Conservation (phyloP, 2,888 invertebrate genomes). For the Ischnus inquisitorius region DNA sequence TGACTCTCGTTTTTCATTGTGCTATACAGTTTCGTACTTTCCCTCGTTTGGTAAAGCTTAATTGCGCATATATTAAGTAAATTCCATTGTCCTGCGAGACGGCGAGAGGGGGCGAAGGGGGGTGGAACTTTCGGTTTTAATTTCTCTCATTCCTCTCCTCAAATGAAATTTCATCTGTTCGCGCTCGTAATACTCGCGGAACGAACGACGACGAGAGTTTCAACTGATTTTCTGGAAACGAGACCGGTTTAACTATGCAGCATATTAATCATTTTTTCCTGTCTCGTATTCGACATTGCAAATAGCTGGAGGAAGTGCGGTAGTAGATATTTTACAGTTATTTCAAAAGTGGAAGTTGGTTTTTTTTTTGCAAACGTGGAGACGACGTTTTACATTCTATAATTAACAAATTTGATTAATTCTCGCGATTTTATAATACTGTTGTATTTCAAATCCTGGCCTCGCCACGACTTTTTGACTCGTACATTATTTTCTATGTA, state of each 20-base stretch:
- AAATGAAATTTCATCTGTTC: constrained; percentile 54
- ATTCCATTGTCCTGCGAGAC: constrained; percentile 47
- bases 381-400: no score
- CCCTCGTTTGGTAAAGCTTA: constrained; percentile 54
- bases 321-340: not conserved
- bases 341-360: not conserved
- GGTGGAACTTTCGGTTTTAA: constrained; percentile 45
- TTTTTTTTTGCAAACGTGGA: no score
- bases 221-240: constrained; percentile 36
- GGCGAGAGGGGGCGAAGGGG: constrained; percentile 3
- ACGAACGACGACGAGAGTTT: constrained; percentile 32
- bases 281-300: constrained; percentile 3
- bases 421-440: not conserved
- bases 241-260: not conserved
- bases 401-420: no score
- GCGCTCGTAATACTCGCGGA: constrained; percentile 23
- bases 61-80: constrained; percentile 63
- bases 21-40: constrained; percentile 24
- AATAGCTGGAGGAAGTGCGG: not conserved
- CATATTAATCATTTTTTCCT: not conserved
- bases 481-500: constrained; percentile 70
- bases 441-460: not conserved
- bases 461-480: constrained; percentile 48
- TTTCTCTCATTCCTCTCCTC: constrained; percentile 40
- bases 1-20: constrained; percentile 6